Percentiles rank a stretch among this genome's conserved stretches.
These are phyloP conservation scores for Melanophora roralis DNA, from an alignment of 2,888 invertebrate species.

Conservation along the genomic window DNA sequence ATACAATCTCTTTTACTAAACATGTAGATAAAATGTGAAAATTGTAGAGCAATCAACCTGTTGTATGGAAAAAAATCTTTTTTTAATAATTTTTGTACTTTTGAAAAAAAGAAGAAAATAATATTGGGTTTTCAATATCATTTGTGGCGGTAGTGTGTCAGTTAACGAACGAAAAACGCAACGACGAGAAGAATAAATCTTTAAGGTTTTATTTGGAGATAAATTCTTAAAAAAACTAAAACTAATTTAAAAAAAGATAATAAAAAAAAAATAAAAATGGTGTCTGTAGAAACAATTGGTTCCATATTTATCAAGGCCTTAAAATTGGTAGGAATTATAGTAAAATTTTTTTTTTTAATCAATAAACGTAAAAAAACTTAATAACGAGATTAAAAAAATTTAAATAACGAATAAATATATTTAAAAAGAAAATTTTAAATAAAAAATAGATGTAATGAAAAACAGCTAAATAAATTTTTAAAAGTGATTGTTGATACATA, in stretches of 20 bases:
- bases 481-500: too few relatives aligned
- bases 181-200: conserved; percentile 38
- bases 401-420: neutral
- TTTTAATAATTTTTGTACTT: conserved; percentile 34
- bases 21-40: conserved; percentile 19
- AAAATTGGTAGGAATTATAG: conserved; percentile 85
- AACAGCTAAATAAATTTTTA: too few relatives aligned
- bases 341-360: neutral
- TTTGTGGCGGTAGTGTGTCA: conserved; percentile 65
- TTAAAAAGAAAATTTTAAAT: neutral
- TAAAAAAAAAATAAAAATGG: conserved; percentile 80
- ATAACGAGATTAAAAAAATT: neutral
- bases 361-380: neutral
- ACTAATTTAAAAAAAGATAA: neutral
- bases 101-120: neutral
- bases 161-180: conserved; percentile 69
- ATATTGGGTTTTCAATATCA: conserved; percentile 44
- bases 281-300: conserved; percentile 88
- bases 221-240: conserved; percentile 22
- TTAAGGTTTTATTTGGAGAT: conserved; percentile 4
- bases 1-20: neutral
- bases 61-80: conserved; percentile 33
- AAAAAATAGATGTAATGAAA: neutral
- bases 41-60: conserved; percentile 63
- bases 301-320: conserved; percentile 88